Evolutionary conservation across 1,140 invertebrate species (phyloP), one percentile per base, ranked within the genome.

Genomic region (Acyrthosiphon pisum): DNA sequence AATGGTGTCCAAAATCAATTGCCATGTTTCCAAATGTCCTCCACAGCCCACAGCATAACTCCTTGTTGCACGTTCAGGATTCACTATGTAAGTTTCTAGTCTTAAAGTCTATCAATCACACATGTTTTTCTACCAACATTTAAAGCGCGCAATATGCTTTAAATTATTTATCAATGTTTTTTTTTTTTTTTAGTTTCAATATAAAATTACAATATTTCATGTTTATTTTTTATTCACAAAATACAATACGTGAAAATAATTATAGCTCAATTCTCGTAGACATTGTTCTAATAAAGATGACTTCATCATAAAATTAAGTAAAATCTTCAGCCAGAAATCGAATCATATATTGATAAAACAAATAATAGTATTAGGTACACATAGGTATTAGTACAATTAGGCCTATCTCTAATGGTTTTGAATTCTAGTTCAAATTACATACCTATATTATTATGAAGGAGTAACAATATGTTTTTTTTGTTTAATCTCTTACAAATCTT

Each of bases 71-170:
- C 48, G 2, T 50, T 8, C 81, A 86, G 35, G 48, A 86, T 50
- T 37, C 81, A 84, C 20, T 37, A 30, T 50, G 46, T 20, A n/a
- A 86, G 81, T 50, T 93, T 93, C 35, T 93, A 50, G 9, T 53
- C 81, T 93, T 93, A 86, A 93, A 83, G 6, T 84, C 8, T 86
- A 93, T 86, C 91, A 93, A 93, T 53, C 81, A 86, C 91, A 93
- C 81, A 53, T 86, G 91, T 86, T 83, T 84, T 86, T 93, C 46
- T 84, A 86, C 91, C 91, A 86, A 56, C 35, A 86, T 84, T 92
- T 84, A 53, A 56, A 84, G 4, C 26, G 46, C n/a, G 20, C 41
- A 6, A 26, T 89, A n/a, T 56, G 18, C 3, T 68, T 90, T 9
- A 26, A 90, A 60, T 90, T 44, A 30, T 44, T 90, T 41, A 60